phyloP scores from a whole-genome alignment of 2,888 invertebrate genomes.

The Euzophera pinguis region DNA sequence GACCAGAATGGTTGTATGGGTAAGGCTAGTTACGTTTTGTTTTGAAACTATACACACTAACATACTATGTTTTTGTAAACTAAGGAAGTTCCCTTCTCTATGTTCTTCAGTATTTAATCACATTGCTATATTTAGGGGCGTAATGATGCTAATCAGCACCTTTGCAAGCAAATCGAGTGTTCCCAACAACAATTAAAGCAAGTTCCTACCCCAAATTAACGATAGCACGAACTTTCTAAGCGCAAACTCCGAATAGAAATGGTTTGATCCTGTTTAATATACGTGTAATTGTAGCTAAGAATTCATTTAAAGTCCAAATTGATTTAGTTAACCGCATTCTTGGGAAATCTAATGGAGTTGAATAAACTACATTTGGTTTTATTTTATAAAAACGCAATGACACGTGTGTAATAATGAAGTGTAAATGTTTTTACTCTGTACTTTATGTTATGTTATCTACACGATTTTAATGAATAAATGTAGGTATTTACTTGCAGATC shows the following conservation, averaged over 20 bases:
- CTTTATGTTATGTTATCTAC: no score
- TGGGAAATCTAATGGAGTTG: not conserved
- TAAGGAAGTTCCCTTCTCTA: not conserved
- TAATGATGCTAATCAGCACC: conserved; percentile 56
- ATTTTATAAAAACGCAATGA: no score
- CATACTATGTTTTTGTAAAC: no score
- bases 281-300: conserved; percentile 18
- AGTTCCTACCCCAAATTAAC: conserved; percentile 56
- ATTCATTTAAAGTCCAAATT: conserved; percentile 12
- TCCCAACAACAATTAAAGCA: conserved; percentile 59
- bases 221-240: conserved; percentile 51
- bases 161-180: conserved; percentile 46
- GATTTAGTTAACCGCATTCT: conserved; percentile 2
- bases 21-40: no score
- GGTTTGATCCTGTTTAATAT: conserved; percentile 27
- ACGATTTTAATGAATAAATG: no score
- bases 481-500: no score
- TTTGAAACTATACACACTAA: no score
- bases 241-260: conserved; percentile 39
- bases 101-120: not conserved
- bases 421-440: no score
- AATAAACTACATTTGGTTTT: no score
- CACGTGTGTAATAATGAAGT: not conserved
- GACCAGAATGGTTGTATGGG: no score
- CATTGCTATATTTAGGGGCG: conserved; percentile 11